phyloP scores from a whole-genome alignment of 35 echinoderm and acorn worm species.

The Ophiothrix spiculata region DNA sequence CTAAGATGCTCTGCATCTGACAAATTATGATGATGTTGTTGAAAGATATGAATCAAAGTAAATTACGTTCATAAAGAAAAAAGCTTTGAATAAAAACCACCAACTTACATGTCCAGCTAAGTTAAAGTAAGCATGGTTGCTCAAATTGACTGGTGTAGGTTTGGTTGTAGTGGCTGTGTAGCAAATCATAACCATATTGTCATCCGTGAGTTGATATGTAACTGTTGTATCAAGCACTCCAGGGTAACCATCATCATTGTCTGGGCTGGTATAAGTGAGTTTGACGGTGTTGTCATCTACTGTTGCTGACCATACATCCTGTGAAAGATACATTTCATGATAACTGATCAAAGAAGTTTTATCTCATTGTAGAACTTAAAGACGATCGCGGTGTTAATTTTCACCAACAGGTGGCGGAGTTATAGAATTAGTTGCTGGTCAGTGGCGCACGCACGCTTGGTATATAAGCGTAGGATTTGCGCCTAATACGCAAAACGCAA shows the following conservation, averaged over 20 bases:
- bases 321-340: slow-evolving; percentile 10
- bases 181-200: slow-evolving; percentile 65
- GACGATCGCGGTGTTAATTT: too few species aligned
- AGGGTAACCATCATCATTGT: slow-evolving; percentile 92
- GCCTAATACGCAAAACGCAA: too few species aligned
- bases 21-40: too few species aligned
- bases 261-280: slow-evolving; percentile 71
- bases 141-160: slow-evolving; percentile 83
- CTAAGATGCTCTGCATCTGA: too few species aligned
- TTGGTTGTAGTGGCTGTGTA: slow-evolving; percentile 70
- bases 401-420: too few species aligned
- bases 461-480: too few species aligned
- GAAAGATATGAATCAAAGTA: too few species aligned
- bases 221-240: slow-evolving; percentile 63
- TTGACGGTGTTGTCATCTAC: slow-evolving; percentile 63
- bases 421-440: too few species aligned
- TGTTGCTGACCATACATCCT: slow-evolving; percentile 62
- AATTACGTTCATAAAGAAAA: not conserved
- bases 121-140: slow-evolving; percentile 97
- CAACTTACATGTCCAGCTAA: slow-evolving; percentile 89
- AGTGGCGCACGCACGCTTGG: too few species aligned
- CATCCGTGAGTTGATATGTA: slow-evolving; percentile 71
- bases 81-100: not conserved
- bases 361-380: too few species aligned
- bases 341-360: too few species aligned